A percentile compares a stretch with the other conserved stretches of the same genome.
Evolutionary conservation across 2,797 vertebrate species (phyloP).

Genomic region (Cossypha dichroa): DNA sequence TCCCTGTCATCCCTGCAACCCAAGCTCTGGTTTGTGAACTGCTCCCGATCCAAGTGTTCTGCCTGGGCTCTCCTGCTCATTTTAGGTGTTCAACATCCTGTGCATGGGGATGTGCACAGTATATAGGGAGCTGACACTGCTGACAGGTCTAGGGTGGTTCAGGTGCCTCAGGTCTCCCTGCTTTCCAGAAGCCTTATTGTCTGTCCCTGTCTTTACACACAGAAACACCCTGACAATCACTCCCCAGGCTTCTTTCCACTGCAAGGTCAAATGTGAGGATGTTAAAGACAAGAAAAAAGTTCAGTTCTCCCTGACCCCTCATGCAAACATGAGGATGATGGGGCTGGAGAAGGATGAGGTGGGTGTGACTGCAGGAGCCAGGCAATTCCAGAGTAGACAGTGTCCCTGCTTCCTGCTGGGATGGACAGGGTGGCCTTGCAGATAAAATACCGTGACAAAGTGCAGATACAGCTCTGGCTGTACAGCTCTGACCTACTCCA

Average conservation of each 20-base stretch:
- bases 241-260: not conserved
- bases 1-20: not conserved
- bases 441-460: not conserved
- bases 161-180: not conserved
- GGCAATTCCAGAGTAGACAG: not conserved
- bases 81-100: rapidly evolving
- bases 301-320: not conserved
- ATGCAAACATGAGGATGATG: rapidly evolving
- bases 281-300: not conserved
- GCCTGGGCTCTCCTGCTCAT: rapidly evolving
- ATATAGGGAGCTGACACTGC: not conserved
- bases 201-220: rapidly evolving
- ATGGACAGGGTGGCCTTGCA: not conserved
- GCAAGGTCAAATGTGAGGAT: not conserved
- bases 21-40: not conserved
- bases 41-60: not conserved
- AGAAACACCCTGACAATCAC: not conserved
- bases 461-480: not conserved
- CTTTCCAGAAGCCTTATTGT: not conserved
- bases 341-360: not conserved
- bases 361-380: not conserved
- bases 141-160: not conserved
- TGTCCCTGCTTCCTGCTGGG: not conserved
- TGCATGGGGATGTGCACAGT: rapidly evolving
- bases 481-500: not conserved